Percentiles rank a stretch among this genome's conserved stretches.
phyloP scores from a whole-genome alignment of 2,797 vertebrate species.

The Sitta carolinensis region DNA sequence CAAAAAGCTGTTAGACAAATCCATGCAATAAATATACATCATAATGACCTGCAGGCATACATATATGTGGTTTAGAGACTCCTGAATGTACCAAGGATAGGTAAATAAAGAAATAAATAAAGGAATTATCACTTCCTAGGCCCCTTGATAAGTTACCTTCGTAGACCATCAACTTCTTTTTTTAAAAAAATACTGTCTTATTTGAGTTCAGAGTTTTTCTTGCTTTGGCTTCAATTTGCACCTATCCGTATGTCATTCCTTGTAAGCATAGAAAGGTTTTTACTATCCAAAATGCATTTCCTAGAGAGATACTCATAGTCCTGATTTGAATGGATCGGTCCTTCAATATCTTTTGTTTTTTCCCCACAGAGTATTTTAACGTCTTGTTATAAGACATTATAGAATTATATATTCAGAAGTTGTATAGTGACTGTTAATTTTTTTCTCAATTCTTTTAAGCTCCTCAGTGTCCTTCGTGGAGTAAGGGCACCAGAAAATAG shows the following conservation, averaged over 20 bases:
- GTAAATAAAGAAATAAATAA: background rate
- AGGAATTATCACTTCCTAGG: background rate
- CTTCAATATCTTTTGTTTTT: background rate
- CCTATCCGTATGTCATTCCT: background rate
- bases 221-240: background rate
- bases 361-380: background rate
- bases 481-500: background rate
- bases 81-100: background rate
- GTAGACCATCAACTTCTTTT: background rate
- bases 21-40: background rate
- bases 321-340: background rate
- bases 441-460: background rate
- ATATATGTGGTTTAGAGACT: background rate
- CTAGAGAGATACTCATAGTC: background rate
- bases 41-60: background rate
- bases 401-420: background rate
- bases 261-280: background rate
- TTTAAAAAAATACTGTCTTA: background rate
- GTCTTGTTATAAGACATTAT: background rate
- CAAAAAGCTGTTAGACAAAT: background rate
- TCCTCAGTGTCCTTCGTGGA: background rate
- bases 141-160: background rate
- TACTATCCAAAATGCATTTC: background rate
- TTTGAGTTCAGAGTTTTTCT: background rate
- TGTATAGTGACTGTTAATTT: background rate